Conservation (phyloP, 30 jellyfish, hydroid and myxozoan genomes). For the Aurelia aurita complex sp. Pacific region DNA sequence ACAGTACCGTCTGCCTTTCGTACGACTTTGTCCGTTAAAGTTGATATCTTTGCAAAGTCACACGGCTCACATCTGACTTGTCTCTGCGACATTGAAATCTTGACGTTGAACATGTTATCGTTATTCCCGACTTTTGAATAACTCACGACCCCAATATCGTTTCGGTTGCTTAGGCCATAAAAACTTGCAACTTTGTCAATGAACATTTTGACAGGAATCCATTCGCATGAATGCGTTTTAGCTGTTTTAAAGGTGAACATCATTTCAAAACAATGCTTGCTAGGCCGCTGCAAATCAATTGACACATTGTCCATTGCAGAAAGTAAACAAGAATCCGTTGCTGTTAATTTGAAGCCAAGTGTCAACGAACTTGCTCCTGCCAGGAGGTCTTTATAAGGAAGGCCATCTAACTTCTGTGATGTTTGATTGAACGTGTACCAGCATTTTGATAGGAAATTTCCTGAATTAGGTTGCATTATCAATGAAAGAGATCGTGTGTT, state of each 20-base stretch:
- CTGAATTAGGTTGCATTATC: background rate
- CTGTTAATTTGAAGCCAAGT: conserved; percentile 13
- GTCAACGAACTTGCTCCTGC: background rate
- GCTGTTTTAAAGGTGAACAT: conserved; percentile 1
- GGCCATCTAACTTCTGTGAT: conserved; percentile 22
- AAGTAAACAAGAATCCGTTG: conserved; percentile 21
- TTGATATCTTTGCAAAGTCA: conserved; percentile 5
- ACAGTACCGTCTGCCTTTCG: background rate
- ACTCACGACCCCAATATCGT: conserved; percentile 10
- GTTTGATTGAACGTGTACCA: conserved; percentile 34
- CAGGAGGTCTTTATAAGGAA: conserved; percentile 4
- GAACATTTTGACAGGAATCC: conserved; percentile 15
- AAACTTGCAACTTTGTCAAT: conserved; percentile 27
- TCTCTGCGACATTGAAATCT: background rate
- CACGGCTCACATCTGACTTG: conserved; percentile 32
- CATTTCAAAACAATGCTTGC: conserved; percentile 31
- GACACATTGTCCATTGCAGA: conserved; percentile 21
- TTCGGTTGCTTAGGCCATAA: conserved; percentile 12
- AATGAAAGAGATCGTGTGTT: background rate
- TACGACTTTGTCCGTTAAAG: conserved; percentile 1
- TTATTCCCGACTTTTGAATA: background rate
- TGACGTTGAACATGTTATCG: background rate
- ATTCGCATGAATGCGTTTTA: conserved; percentile 5
- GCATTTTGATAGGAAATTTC: conserved; percentile 28
- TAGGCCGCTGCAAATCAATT: conserved; percentile 1